phyloP scores from a whole-genome alignment of 2,797 vertebrate genomes.

The Yasuhikotakia modesta region DNA sequence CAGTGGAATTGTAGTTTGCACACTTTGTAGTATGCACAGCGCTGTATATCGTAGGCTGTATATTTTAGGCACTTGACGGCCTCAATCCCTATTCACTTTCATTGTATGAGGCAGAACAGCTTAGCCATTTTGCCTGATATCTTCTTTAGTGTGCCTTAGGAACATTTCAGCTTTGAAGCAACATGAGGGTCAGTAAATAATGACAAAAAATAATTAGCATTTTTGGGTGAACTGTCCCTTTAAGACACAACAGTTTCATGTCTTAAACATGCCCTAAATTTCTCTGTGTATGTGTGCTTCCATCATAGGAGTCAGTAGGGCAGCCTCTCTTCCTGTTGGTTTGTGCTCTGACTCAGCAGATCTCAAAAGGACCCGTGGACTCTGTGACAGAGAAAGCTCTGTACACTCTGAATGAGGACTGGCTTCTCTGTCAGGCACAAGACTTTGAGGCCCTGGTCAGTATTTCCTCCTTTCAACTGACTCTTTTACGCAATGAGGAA shows the following conservation, averaged over 20 bases:
- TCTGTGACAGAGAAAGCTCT: constrained; percentile 91
- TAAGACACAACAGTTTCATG: not conserved
- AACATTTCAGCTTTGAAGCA: not conserved
- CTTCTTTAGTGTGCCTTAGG: not conserved
- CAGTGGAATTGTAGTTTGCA: not conserved
- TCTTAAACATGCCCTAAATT: not conserved
- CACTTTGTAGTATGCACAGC: no score
- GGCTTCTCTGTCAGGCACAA: constrained; percentile 93
- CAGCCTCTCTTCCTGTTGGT: constrained; percentile 91
- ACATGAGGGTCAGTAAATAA: not conserved
- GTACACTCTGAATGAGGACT: constrained; percentile 95
- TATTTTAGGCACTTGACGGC: not conserved
- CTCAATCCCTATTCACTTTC: not conserved
- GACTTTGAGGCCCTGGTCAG: constrained; percentile 88
- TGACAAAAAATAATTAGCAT: not conserved
- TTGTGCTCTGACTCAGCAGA: constrained; percentile 89
- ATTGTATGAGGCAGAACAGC: not conserved
- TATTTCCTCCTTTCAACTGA: constrained; percentile 9
- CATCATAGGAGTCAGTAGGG: constrained; percentile 88
- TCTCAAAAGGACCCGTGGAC: constrained; percentile 91
- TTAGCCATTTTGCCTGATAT: not conserved
- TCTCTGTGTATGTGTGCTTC: constrained; percentile 15
- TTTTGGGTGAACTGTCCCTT: not conserved
- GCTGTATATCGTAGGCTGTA: not conserved
- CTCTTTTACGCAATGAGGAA: not conserved